Evolutionary conservation across 64 coral and sea anemone species (phyloP).

Genomic region (Montipora sp.): DNA sequence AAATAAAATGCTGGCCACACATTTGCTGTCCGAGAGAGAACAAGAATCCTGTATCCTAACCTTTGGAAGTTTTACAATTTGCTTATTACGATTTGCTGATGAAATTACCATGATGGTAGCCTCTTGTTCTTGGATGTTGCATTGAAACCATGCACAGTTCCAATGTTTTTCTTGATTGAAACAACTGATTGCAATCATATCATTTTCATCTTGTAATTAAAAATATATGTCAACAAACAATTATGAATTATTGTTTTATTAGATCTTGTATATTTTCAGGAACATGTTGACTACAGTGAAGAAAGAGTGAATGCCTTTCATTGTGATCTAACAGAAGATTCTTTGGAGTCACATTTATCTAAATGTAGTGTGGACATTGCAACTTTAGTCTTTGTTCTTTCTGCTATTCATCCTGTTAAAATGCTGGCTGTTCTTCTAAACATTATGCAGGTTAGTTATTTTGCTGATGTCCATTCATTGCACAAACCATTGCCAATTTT

Average conservation of each 20-base stretch:
- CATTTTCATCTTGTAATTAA: no score
- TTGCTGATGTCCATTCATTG: not conserved
- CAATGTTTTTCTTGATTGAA: no score
- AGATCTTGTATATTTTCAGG: constrained; percentile 32
- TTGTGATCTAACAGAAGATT: constrained; percentile 83
- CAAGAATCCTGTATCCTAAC: no score
- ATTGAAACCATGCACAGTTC: no score
- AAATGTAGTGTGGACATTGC: constrained; percentile 86
- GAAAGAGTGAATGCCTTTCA: constrained; percentile 90
- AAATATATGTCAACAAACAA: not conserved
- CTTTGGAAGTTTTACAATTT: no score
- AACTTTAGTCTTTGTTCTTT: constrained; percentile 97
- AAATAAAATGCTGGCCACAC: no score
- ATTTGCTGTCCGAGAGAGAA: no score
- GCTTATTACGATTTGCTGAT: no score
- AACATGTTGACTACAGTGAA: constrained; percentile 63
- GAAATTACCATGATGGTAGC: no score
- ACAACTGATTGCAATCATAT: no score
- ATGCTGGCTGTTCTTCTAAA: constrained; percentile 85
- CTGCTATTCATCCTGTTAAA: constrained; percentile 90
- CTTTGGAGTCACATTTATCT: constrained; percentile 68
- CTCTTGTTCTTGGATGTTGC: no score
- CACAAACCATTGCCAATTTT: no score
- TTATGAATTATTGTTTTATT: not conserved
- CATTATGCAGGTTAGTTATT: constrained; percentile 70